Base-by-base conservation (phyloP, 2,113 vertebrate species). In the Nesoenas mayeri region DNA sequence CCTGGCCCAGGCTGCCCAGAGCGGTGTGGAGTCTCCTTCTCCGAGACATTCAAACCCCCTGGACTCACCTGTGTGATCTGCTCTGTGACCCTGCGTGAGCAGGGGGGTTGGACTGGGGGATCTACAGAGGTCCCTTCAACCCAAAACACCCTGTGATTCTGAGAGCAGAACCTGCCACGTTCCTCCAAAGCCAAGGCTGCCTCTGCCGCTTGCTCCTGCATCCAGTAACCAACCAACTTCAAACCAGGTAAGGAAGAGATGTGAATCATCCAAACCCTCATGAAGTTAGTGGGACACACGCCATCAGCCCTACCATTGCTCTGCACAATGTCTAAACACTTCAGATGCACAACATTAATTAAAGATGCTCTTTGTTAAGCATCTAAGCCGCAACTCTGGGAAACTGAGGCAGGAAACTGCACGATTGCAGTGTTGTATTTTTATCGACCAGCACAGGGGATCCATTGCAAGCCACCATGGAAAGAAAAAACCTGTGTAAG, bases 321-420 rank as follows among this genome's bases (percentile, higher is more conserved):
- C 40, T 15, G 6, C 15, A 51, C 22, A 7, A 15, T 0, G 0
- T 3, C 24, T 16, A 42, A 70, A 22, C 50, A 42, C 36, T 65
- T 48, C 62, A 60, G 28, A 22, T 12, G 20, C n/a, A 38, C 9
- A 8, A 29, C 20, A 11, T 54, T n/a, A 80, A 77, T 65, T 38
- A 47, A 47, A 70, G 73, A 28, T 44, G 72, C 19, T 60, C 29
- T 71, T 77, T 40, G 40, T 18, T n/a, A 12, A 66, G 24, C 0
- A 5, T 26, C 54, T 48, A 3, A 3, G 1, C 16, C 31, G 47
- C 21, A 12, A 58, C 47, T 58, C 54, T 12, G 25, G 62, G 36
- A 78, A 51, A 32, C 16, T 22, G 64, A 61, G 22, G 56, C 24
- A 57, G 56, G 53, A 79, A 73, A 31, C 0, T 1, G 34, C 5